Conservation (phyloP, 1,140 invertebrate species). For the Agrilus planipennis region DNA sequence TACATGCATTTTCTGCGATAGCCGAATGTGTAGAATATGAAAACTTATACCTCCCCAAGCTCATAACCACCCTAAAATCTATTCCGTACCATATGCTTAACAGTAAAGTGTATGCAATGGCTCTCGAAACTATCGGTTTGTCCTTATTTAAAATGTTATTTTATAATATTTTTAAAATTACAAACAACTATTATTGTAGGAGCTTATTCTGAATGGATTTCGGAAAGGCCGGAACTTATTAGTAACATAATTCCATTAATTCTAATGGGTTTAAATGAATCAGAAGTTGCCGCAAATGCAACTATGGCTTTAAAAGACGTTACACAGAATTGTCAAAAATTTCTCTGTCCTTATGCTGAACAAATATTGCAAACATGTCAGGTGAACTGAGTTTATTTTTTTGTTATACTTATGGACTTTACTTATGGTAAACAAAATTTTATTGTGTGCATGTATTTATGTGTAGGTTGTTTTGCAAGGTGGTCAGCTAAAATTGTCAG, state of each 20-base stretch:
- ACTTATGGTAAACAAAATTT: not conserved
- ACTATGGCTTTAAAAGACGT: constrained; percentile 82
- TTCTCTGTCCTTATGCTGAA: constrained; percentile 58
- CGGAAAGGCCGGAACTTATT: constrained; percentile 54
- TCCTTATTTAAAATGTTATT: constrained; percentile 44
- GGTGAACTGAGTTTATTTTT: constrained; percentile 22
- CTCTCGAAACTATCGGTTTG: constrained; percentile 59
- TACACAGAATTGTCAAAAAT: constrained; percentile 59
- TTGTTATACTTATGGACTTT: not conserved
- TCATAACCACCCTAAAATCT: constrained; percentile 55
- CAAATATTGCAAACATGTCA: constrained; percentile 54
- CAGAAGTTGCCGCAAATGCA: constrained; percentile 59
- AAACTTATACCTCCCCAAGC: constrained; percentile 48
- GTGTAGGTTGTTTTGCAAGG: constrained; percentile 40
- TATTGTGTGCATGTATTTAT: not conserved
- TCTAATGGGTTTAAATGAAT: constrained; percentile 51
- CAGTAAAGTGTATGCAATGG: constrained; percentile 48
- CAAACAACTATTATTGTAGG: too few species aligned
- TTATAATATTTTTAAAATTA: too few species aligned
- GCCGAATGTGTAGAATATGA: constrained; percentile 59
- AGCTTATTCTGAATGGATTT: constrained; percentile 74
- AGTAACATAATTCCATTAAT: constrained; percentile 57
- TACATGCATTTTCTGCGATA: constrained; percentile 71
- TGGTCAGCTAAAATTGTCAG: constrained; percentile 45
- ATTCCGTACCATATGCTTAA: constrained; percentile 52